Evolutionary conservation across 1,140 invertebrate species (phyloP), one percentile per base, ranked within the genome.

Genomic region (Drosophila subpulchrella): DNA sequence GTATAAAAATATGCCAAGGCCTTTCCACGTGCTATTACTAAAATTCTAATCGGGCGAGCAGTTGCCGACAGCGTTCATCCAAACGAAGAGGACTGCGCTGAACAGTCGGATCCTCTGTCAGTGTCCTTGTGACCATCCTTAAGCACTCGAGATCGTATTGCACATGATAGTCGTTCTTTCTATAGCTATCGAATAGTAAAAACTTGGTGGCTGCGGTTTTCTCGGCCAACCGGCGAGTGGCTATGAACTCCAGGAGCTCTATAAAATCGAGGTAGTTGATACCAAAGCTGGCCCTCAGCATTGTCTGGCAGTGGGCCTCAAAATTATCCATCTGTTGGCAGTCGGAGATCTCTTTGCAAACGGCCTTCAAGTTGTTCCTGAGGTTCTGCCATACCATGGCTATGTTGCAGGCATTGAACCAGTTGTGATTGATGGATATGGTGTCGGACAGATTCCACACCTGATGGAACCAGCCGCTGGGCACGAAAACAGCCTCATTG

Each of bases 371-470:
- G 81, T 95, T 95, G 17, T 92, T 91, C 63, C 94, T 93, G 13
- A 99, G 89, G 38, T 95, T 94, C 0, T 92, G 73, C 95, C 97
- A 98, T 66, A 98, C 95, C 36, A 93, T 90, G 41, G 94, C 79
- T 53, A 99, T 94, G 92, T 99, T 99, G 90, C 96, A 97, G 1
- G 95, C 97, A 94, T 99, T 99, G 44, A 99, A 94, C 97, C 98
- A 99, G 92, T 99, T 99, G 92, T 99, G 98, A 93, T 99, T 99
- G 17, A 99, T 95, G 0, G 98, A 99, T 81, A 99, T 98, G 27
- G 98, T 98, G 90, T 99, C 97, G 77, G 96, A 95, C 82, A 97
- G 77, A 94, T 99, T 99, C 93, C 95, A 95, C 32, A 99, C 98
- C 95, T 99, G 97, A 94, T 99, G 98, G 93, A 97, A 95, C 98